Conservation (phyloP, 1,140 invertebrate genomes). For the Hylaeus anthracinus region DNA sequence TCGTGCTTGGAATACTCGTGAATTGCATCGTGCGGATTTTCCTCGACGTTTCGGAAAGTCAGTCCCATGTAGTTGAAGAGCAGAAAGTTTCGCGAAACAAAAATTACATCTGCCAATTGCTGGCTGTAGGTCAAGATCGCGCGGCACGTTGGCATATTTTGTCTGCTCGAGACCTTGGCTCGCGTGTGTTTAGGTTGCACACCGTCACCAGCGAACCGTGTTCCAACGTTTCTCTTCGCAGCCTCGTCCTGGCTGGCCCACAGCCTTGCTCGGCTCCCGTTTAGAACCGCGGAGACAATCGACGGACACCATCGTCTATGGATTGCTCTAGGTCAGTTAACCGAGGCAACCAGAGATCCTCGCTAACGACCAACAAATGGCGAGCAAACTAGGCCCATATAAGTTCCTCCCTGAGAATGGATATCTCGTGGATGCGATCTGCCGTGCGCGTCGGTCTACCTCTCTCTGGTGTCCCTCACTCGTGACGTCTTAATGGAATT, state of each 20-base stretch:
- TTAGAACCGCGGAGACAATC: neutral
- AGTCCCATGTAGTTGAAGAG: too few species aligned
- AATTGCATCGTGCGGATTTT: too few species aligned
- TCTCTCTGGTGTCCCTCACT: too few species aligned
- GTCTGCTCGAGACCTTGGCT: slow-evolving; percentile 67
- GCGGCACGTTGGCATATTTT: slow-evolving; percentile 61
- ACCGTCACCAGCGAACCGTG: slow-evolving; percentile 18
- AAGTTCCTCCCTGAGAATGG: neutral
- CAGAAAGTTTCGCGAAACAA: slow-evolving; percentile 23
- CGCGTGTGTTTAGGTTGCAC: slow-evolving; percentile 63
- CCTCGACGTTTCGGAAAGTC: too few species aligned
- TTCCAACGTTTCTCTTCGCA: slow-evolving; percentile 17
- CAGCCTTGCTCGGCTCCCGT: slow-evolving; percentile 13
- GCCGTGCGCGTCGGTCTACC: neutral
- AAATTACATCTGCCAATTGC: slow-evolving; percentile 54
- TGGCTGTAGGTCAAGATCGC: slow-evolving; percentile 64
- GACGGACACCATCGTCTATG: neutral
- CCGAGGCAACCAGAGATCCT: neutral
- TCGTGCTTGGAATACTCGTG: too few species aligned
- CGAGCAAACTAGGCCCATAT: neutral
- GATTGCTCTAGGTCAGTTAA: slow-evolving; percentile 15
- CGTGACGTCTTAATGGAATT: neutral
- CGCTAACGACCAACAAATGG: neutral
- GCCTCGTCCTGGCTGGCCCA: slow-evolving; percentile 13
- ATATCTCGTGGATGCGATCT: neutral